A percentile compares a stretch with the other conserved stretches of the same genome.
Evolutionary conservation across 2,797 vertebrate species (phyloP).

Genomic region (Lacerta bilineata): DNA sequence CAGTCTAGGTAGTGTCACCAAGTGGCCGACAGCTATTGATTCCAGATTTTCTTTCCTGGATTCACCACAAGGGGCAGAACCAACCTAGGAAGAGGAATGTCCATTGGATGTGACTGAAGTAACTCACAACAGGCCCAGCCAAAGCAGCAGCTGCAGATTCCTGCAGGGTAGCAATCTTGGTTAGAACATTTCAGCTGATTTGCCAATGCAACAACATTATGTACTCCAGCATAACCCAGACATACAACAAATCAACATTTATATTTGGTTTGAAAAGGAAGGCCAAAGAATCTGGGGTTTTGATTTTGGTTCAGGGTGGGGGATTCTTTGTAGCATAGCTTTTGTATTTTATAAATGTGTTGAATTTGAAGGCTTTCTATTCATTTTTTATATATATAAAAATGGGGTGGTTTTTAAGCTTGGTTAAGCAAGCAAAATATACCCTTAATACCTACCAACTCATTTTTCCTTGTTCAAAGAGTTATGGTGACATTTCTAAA

Average conservation of each 20-base stretch:
- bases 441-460: background rate
- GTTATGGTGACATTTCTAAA: conserved; percentile 26
- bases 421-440: conserved; percentile 41
- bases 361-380: conserved; percentile 14
- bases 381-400: background rate
- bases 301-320: background rate
- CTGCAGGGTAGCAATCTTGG: background rate
- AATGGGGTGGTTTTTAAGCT: background rate
- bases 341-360: background rate
- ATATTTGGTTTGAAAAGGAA: background rate
- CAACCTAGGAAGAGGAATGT: background rate
- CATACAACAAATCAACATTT: background rate
- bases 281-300: background rate
- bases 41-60: background rate
- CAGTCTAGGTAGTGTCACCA: background rate
- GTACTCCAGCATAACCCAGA: background rate
- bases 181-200: background rate
- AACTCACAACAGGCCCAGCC: background rate
- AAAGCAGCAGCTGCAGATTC: background rate
- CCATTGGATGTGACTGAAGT: background rate
- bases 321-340: background rate
- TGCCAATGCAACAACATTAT: background rate
- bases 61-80: background rate
- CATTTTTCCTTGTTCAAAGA: conserved; percentile 9
- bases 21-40: background rate